Evolutionary conservation across 1,140 invertebrate species (phyloP).

Genomic region (Pinna nobilis): DNA sequence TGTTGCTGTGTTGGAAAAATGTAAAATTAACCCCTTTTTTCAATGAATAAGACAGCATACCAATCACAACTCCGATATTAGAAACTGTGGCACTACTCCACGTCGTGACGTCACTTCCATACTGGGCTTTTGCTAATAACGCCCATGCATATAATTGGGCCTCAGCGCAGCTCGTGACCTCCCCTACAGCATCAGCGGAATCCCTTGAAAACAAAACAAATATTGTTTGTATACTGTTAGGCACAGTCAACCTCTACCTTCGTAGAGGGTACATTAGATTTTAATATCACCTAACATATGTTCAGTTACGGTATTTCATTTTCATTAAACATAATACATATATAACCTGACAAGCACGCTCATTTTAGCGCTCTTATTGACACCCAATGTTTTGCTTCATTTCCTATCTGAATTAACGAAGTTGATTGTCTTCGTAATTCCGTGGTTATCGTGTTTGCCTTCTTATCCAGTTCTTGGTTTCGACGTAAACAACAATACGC

Average conservation of each 20-base stretch:
- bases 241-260: too few relatives aligned
- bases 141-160: constrained; percentile 17
- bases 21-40: too few relatives aligned
- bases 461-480: too few relatives aligned
- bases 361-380: neutral
- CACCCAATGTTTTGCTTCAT: neutral
- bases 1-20: too few relatives aligned
- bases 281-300: neutral
- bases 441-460: too few relatives aligned
- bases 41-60: neutral
- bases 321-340: neutral
- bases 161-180: constrained; percentile 37
- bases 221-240: neutral
- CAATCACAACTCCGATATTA: constrained; percentile 36
- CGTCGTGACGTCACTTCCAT: constrained; percentile 30
- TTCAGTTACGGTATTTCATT: neutral
- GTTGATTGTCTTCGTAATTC: too few relatives aligned
- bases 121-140: constrained; percentile 26
- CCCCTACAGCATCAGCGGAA: constrained; percentile 41
- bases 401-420: neutral
- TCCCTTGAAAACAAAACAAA: neutral
- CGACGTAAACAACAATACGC: too few relatives aligned
- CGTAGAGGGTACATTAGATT: neutral
- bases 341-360: neutral
- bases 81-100: constrained; percentile 38